Base-by-base conservation (phyloP, 1,140 invertebrate genomes). In the Zaprionus nigranus region DNA sequence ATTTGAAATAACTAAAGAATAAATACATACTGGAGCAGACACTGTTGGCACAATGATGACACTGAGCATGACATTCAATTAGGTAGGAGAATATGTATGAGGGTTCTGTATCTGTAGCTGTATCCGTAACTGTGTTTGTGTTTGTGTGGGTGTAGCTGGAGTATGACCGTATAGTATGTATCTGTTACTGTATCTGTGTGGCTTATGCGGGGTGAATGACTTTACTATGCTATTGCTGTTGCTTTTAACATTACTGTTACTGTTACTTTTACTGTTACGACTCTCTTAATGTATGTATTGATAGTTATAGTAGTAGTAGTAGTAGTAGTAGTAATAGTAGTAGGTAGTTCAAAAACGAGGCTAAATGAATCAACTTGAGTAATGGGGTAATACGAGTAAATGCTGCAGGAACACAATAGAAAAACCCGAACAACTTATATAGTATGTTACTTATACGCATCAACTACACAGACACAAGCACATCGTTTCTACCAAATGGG, bases 381-480 rank as follows among this genome's bases (percentile, higher is more conserved):
- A 38, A 63, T 17, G 30, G 22, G 38, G 24, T 49, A 69, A 74
- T 82, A 81, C 49, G 38, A 70, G 40, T 73, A 43, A 63, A 73
- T 59, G 78, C 80, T 64, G 68, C 67, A 60, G 51, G 65, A 60
- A 67, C 59, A 53, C 60, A 70, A 66, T 68, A 73, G 63, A 75
- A 63, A 24, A 75, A 66, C 71, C 71, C 69, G 75, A 68, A 67
- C 62, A 9, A 61, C 46, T 51, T 51, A 51, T 46, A 38, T 38
- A 38, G 36, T 38, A 26, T 5, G 24, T 26, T 26, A 81, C 28
- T 56, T 76, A 57, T 69, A 77, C 78, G 54, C 75, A 74, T 88
- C 79, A 87, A 86, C 83, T 76, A 81, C 78, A 88, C 86, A 90
- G 85, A 90, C 81, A 90, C 85, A 90, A 90, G 85, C 85, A 88